Percentiles rank a stretch among this genome's conserved stretches.
phyloP scores from a whole-genome alignment of 2,113 vertebrate species.

The Zosterops japonicus region DNA sequence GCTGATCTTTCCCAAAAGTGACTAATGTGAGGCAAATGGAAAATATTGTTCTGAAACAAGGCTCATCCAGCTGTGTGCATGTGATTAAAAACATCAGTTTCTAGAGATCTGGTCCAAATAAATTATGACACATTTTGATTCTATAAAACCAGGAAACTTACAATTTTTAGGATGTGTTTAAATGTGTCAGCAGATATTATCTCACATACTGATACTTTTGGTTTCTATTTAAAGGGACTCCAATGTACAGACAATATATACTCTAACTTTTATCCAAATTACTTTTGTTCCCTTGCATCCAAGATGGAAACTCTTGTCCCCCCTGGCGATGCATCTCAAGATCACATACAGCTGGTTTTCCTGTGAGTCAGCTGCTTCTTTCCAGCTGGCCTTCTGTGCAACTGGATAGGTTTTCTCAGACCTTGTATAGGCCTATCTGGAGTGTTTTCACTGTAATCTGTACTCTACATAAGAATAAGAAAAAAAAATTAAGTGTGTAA shows the following conservation, averaged over 20 bases:
- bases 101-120: not conserved
- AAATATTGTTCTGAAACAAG: slow-evolving; percentile 3
- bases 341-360: slow-evolving; percentile 9
- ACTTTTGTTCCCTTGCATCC: not conserved
- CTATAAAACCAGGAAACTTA: not conserved
- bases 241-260: not conserved
- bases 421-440: not conserved
- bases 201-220: not conserved
- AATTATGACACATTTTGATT: not conserved
- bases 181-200: not conserved
- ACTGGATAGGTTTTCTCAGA: not conserved
- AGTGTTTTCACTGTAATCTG: not conserved
- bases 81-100: slow-evolving; percentile 16
- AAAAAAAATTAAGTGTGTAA: not conserved
- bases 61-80: not conserved
- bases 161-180: not conserved
- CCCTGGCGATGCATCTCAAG: not conserved
- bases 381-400: not conserved
- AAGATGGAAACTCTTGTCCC: not conserved
- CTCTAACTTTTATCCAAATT: not conserved
- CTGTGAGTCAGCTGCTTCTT: not conserved
- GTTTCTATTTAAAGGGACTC: not conserved
- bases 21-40: slow-evolving; percentile 28
- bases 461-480: not conserved
- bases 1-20: slow-evolving; percentile 33